Evolutionary conservation across 2,888 invertebrate genomes (phyloP).

Genomic region (Andricus curvator): DNA sequence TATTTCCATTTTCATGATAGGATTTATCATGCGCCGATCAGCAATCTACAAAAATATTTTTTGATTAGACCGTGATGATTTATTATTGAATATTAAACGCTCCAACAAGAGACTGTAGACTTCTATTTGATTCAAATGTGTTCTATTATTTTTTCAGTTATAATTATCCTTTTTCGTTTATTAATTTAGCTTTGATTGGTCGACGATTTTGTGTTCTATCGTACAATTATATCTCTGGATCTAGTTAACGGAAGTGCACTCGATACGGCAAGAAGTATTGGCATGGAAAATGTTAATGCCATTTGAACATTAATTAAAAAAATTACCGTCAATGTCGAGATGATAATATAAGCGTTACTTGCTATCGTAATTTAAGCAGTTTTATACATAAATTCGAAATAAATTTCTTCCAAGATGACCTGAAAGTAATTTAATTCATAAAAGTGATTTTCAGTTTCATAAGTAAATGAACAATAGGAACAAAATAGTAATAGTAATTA

Average conservation of each 20-base stretch:
- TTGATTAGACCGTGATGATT: slow-evolving; percentile 54
- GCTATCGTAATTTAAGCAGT: neutral
- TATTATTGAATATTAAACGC: slow-evolving; percentile 13
- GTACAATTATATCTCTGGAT: neutral
- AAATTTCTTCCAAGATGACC: neutral
- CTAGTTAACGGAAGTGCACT: slow-evolving; percentile 5
- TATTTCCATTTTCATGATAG: slow-evolving; percentile 45
- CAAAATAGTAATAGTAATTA: neutral
- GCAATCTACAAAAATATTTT: slow-evolving; percentile 67
- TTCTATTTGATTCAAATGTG: neutral
- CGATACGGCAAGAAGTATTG: slow-evolving; percentile 9
- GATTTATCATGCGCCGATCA: slow-evolving; percentile 54
- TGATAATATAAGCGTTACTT: neutral
- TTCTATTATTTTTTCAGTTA: neutral
- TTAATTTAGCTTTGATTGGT: neutral
- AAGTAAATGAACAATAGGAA: too few species aligned
- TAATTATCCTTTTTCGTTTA: neutral
- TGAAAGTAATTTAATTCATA: neutral
- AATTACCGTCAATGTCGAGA: neutral
- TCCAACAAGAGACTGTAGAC: neutral
- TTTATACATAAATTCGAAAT: neutral
- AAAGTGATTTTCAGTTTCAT: neutral
- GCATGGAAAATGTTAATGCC: neutral
- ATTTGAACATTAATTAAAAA: neutral
- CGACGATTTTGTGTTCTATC: neutral